Conservation (phyloP, 2,797 vertebrate species). For the Telmatherina bonti region DNA sequence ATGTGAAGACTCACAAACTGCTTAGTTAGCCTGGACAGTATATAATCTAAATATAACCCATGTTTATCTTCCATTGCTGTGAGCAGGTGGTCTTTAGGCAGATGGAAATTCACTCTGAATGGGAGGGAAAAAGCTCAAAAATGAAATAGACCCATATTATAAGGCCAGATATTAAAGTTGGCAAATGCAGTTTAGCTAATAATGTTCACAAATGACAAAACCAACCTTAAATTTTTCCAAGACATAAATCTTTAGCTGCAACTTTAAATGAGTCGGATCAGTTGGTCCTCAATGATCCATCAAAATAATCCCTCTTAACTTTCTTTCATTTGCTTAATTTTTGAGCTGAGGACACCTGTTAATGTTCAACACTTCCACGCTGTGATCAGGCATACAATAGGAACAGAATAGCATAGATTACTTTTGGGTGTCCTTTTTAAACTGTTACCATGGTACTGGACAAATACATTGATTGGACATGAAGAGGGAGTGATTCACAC, state of each 20-base stretch:
- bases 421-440: neutral
- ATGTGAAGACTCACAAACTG: too few relatives aligned
- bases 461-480: neutral
- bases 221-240: neutral
- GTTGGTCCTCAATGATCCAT: neutral
- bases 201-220: neutral
- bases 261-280: constrained; percentile 7
- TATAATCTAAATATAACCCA: neutral
- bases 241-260: constrained; percentile 1
- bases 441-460: neutral
- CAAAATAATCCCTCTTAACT: neutral
- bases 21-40: too few relatives aligned
- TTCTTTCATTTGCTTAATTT: neutral
- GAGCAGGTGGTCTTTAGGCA: too few relatives aligned
- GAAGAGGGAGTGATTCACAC: neutral
- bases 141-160: neutral
- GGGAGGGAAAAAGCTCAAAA: neutral
- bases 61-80: neutral
- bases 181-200: neutral
- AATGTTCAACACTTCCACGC: neutral
- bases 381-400: neutral
- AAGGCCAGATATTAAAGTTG: neutral
- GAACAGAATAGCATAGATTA: neutral
- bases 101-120: neutral
- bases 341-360: constrained; percentile 1